A percentile compares a stretch with the other conserved stretches of the same genome.
phyloP scores from a whole-genome alignment of 2,888 invertebrate genomes.

The Agriopis marginaria region DNA sequence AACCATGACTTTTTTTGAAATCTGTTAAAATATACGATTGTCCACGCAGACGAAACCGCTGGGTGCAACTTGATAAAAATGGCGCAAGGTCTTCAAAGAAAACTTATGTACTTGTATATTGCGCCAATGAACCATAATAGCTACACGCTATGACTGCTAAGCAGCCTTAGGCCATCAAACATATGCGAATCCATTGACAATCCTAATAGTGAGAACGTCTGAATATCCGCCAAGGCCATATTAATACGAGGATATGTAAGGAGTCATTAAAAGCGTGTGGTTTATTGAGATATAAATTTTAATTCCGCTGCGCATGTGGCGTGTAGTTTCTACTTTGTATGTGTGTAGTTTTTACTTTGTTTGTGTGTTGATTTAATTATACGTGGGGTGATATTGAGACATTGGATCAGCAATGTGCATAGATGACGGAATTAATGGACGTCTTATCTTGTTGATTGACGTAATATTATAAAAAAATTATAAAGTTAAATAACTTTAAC shows the following conservation, averaged over 20 bases:
- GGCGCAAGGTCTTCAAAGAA: slow-evolving; percentile 8
- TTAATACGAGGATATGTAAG: slow-evolving; percentile 76
- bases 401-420: background rate
- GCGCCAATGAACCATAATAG: slow-evolving; percentile 29
- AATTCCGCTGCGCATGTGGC: slow-evolving; percentile 48
- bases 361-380: slow-evolving; percentile 7
- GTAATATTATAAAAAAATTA: too few relatives aligned
- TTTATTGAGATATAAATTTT: slow-evolving; percentile 66
- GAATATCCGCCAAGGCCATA: slow-evolving; percentile 77
- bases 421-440: background rate
- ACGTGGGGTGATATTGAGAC: background rate
- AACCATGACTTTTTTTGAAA: too few relatives aligned
- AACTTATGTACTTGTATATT: slow-evolving; percentile 18
- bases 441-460: background rate
- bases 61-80: background rate
- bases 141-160: slow-evolving; percentile 28
- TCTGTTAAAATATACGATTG: too few relatives aligned
- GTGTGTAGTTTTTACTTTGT: slow-evolving; percentile 4
- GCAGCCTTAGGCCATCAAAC: slow-evolving; percentile 4
- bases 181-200: slow-evolving; percentile 27
- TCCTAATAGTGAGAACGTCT: slow-evolving; percentile 63
- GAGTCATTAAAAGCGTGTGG: slow-evolving; percentile 59
- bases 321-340: background rate
- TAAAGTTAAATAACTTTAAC: too few relatives aligned
- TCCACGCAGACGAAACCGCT: too few relatives aligned